Base-by-base conservation (phyloP, 1,140 invertebrate genomes). In the Ganaspis sp. region DNA sequence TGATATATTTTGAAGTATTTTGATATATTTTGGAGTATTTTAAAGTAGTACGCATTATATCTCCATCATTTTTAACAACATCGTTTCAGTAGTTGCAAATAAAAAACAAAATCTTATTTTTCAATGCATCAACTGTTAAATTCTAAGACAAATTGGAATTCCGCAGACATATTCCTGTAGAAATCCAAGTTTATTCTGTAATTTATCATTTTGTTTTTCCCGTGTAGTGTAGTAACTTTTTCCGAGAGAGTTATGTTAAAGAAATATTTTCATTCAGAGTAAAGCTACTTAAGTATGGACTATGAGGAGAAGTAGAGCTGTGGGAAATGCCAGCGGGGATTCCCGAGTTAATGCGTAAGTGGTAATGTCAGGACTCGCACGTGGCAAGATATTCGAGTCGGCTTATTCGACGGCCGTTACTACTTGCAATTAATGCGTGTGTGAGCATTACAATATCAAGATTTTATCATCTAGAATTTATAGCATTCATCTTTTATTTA, bases 271-370 rank as follows among this genome's bases (percentile, higher is more conserved):
- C 17, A 49, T 49, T 45, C 40, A 45, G 40, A n/a, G 40, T 9
- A 45, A 45, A 45, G n/a, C 40, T n/a, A 45, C 40, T 45, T 45
- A 45, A 45, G 11, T 49, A 8, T 17, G 15, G 45, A 17, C n/a
- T 17, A 49, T 4, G 45, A 15, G 17, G 45, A n/a, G 45, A 49
- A 49, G 17, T 49, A 49, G 45, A 49, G 45, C 45, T 49, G 15
- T 6, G 45, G 15, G 45, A 49, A 49, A n/a, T n/a, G 45, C 45
- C 45, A 49, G 45, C 15, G 45, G 45, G 45, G 15, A 49, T 49
- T 49, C 45, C 45, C 45, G 45, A 49, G 45, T 49, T 49, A 49
- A 49, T 49, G 45, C 45, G n/a, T 49, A 49, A 49, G 45, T 49
- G 45, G 45, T 49, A 49, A 49, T 49, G 45, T 49, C 45, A 5